phyloP scores from a whole-genome alignment of 2,888 invertebrate species.

The Bellardia bayeri region DNA sequence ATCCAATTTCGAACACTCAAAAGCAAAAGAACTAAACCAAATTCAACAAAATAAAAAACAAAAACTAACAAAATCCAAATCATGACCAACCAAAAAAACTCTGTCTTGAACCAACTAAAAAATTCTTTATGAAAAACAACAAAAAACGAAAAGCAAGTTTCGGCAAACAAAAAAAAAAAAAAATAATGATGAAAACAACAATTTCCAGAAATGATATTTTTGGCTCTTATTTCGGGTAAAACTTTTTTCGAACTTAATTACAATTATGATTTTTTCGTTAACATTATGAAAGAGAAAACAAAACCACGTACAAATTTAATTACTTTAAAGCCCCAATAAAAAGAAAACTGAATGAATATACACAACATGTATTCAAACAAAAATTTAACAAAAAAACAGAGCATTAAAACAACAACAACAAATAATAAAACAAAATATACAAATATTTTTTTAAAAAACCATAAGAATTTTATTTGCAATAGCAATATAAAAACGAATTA shows the following conservation, averaged over 20 bases:
- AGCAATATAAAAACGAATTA: conserved; percentile 66
- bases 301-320: conserved; percentile 74
- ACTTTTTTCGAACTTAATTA: conserved; percentile 60
- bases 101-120: conserved; percentile 68
- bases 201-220: conserved; percentile 70
- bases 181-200: conserved; percentile 54
- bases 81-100: conserved; percentile 59
- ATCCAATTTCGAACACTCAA: conserved; percentile 72
- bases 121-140: conserved; percentile 49
- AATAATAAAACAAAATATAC: conserved; percentile 60
- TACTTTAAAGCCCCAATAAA: conserved; percentile 67
- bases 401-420: conserved; percentile 53
- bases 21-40: conserved; percentile 62
- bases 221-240: conserved; percentile 70
- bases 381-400: conserved; percentile 50
- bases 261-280: conserved; percentile 42
- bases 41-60: conserved; percentile 13
- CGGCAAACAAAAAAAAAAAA: conserved; percentile 75
- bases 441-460: conserved; percentile 66
- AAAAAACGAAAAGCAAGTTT: conserved; percentile 74
- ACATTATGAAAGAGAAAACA: conserved; percentile 27
- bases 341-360: conserved; percentile 22
- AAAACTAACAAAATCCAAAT: conserved; percentile 61
- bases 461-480: conserved; percentile 70
- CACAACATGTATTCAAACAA: conserved; percentile 28